Evolutionary conservation across 1,140 invertebrate species (phyloP), one percentile per base, ranked within the genome.

Genomic region (Neodiprion lecontei): DNA sequence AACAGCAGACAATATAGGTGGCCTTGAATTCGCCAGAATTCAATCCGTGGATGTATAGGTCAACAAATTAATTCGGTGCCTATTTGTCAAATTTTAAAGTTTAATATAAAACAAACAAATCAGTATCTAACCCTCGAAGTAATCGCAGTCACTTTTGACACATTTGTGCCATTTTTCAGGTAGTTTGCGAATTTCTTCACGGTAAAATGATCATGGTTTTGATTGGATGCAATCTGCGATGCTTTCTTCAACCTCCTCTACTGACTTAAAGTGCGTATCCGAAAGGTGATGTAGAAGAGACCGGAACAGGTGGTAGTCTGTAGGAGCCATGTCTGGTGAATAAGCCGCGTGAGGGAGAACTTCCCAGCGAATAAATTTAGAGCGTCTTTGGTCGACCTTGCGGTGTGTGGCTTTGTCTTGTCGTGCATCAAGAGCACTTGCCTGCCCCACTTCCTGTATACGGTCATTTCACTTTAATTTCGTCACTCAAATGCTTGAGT

Each of bases 121-220:
- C 10, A 61, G 53, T 61, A 61, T 11, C 53, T 61, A 61, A 61
- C n/a, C 67, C 10, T 77, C 68, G 76, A 78, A 78, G 68, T 78
- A 78, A 71, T 61, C 28, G 66, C 72, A 75, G 75, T 77, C 12
- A 48, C n/a, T 12, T 61, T 71, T 68, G 72, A 75, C 68, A 72
- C 73, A 72, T 77, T 75, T 79, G 48, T 23, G 47, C 74, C 72
- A 77, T 74, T 69, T 77, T 72, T 79, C 74, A 73, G 75, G 74
- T 53, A 79, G 72, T 72, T 79, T 70, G 72, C 75, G 72, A 69
- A 77, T 77, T 40, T 76, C 74, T 67, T 72, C 14, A 68, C 76
- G 72, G 69, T 74, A 77, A 69, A 77, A 77, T 53, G 47, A 48
- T 75, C 75, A 48, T 14, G 73, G 61, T 67, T 77, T 75, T 67